These are phyloP conservation scores for Plagiodera versicolora DNA, from an alignment of 2,888 invertebrate genomes.

Conservation along the genomic window DNA sequence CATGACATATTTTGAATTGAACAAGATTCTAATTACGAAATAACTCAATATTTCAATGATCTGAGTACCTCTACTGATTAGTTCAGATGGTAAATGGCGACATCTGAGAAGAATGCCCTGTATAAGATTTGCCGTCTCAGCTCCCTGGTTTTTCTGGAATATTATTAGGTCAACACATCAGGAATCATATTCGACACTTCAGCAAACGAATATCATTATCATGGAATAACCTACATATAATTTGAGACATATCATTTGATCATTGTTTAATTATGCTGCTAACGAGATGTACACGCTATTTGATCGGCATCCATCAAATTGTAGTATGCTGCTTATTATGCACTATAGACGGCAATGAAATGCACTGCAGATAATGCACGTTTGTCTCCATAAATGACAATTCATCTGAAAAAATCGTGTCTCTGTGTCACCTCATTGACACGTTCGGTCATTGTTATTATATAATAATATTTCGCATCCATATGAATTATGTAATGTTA, in stretches of 20 bases:
- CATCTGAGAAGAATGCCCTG: too few species aligned
- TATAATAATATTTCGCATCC: constrained; percentile 28
- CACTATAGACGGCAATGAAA: constrained; percentile 16
- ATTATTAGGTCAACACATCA: neutral
- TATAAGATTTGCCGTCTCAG: neutral
- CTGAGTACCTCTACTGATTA: too few species aligned
- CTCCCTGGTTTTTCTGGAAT: neutral
- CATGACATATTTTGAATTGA: too few species aligned
- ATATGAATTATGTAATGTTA: constrained; percentile 25
- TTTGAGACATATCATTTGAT: neutral
- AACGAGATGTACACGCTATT: constrained; percentile 10
- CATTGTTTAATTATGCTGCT: neutral
- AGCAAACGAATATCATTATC: neutral
- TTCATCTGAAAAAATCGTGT: constrained; percentile 31
- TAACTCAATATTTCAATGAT: too few species aligned
- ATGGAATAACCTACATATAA: constrained; percentile 4
- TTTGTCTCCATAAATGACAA: constrained; percentile 25
- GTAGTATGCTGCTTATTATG: constrained; percentile 29
- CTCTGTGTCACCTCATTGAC: constrained; percentile 23
- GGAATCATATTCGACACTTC: constrained; percentile 1
- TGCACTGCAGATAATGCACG: constrained; percentile 31
- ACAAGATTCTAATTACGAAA: too few species aligned
- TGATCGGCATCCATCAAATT: constrained; percentile 1
- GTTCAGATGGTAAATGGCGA: too few species aligned
- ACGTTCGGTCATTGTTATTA: constrained; percentile 30